Base-by-base conservation (phyloP, 2,888 invertebrate species). In the Andrena bucephala region DNA sequence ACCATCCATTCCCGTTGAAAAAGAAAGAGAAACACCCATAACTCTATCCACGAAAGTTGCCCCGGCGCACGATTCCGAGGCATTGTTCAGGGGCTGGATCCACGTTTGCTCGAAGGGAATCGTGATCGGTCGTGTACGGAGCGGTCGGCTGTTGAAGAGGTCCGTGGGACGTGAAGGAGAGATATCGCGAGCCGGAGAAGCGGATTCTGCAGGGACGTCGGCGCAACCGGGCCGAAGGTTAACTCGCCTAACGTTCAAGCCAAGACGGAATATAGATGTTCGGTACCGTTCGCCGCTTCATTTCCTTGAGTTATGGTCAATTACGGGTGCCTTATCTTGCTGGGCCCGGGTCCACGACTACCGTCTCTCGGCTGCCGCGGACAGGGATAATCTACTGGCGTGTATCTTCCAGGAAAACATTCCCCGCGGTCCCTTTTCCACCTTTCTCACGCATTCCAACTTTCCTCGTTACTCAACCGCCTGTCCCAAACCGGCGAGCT, bases 241-340 rank as follows among this genome's bases (percentile, higher is more conserved):
- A 89, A 91, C 87, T 89, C 87, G 80, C 76, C 83, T 81, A 87
- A 89, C 85, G 89, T 88, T 82, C 79, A 82, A 83, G 83, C 73
- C 75, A 77, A 87, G 71, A 79, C 81, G 83, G 86, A 89, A 90
- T 90, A 90, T 89, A 89, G 89, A 89, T 89, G 85, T 90, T 85
- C 83, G 77, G 88, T 90, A 91, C 91, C 91, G 90, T 91, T 90
- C 89, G 87, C 84, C 87, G 89, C 86, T 91, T 90, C 90, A 91
- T 91, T 91, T 91, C 89, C 89, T 87, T 89, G 90, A 91, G 89
- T 91, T 91, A 91, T 89, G 89, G 87, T 90, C 90, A 91, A 91
- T 91, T 91, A 90, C 88, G 84, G 79, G 78, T 87, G 88, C 80
- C 87, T 88, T 90, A 88, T 87, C 90, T 87, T 79, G 83, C 73